phyloP scores from a whole-genome alignment of 2,888 invertebrate genomes.

The Emmelina monodactyla region DNA sequence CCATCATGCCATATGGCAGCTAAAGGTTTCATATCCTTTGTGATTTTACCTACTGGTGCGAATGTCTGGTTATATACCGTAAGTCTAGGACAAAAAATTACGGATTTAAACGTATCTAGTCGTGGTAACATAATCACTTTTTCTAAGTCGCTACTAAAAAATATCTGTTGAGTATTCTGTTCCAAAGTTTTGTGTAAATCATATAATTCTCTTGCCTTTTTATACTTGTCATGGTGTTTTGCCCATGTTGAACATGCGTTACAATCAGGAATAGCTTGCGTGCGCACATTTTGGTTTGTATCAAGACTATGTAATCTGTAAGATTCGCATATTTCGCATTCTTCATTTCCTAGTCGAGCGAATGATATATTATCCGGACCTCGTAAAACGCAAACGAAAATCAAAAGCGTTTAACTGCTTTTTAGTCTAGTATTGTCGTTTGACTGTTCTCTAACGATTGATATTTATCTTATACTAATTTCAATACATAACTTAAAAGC shows the following conservation, averaged over 20 bases:
- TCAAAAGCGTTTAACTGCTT: too few species aligned
- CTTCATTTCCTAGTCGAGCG: not conserved
- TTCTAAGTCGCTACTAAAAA: conserved; percentile 12
- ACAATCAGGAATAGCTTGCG: conserved; percentile 3
- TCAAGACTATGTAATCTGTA: conserved; percentile 1
- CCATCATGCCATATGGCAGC: conserved; percentile 14
- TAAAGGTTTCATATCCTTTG: conserved; percentile 6
- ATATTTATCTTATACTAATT: too few species aligned
- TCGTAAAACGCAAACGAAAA: too few species aligned
- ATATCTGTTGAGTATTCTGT: conserved; percentile 8
- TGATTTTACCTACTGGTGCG: conserved; percentile 14
- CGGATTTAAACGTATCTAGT: conserved; percentile 14
- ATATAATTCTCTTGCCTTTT: conserved; percentile 11
- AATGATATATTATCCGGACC: not conserved
- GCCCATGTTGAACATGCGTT: conserved; percentile 6
- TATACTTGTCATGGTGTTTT: conserved; percentile 10
- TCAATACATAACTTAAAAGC: too few species aligned
- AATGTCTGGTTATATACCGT: conserved; percentile 17
- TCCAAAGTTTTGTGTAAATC: conserved; percentile 7
- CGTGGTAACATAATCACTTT: conserved; percentile 17
- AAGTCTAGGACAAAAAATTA: conserved; percentile 15
- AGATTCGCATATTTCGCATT: conserved; percentile 1
- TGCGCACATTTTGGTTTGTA: not conserved
- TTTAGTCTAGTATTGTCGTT: too few species aligned
- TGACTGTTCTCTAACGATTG: too few species aligned